Conservation (phyloP, 2,797 vertebrate species). For the Notoglanidium macrostoma region DNA sequence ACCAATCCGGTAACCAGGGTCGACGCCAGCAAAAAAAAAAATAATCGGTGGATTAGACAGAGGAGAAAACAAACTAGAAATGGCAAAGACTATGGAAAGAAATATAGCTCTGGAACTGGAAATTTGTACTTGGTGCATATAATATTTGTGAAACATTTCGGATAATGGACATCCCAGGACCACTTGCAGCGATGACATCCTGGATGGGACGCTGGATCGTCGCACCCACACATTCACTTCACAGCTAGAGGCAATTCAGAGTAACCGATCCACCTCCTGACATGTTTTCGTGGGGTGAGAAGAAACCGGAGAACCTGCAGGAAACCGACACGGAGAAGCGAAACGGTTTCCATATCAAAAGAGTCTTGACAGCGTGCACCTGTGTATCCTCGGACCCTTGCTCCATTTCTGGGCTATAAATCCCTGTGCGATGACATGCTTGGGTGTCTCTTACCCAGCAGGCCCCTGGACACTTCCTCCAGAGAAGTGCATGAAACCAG, state of each 20-base stretch:
- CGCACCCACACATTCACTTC: not conserved
- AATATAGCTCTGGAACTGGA: not conserved
- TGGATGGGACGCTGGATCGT: not conserved
- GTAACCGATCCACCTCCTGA: not conserved
- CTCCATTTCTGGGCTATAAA: slow-evolving; percentile 26
- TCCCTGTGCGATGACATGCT: slow-evolving; percentile 1
- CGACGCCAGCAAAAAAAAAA: too few relatives aligned
- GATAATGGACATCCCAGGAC: not conserved
- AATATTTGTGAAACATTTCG: not conserved
- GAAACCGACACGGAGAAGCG: not conserved
- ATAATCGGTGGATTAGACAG: too few relatives aligned
- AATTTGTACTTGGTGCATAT: not conserved
- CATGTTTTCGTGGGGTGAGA: not conserved
- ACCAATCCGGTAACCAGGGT: not conserved
- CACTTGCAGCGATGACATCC: not conserved
- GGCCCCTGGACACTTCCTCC: slow-evolving; percentile 31
- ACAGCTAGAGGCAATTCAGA: not conserved
- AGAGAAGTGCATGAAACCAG: slow-evolving; percentile 35
- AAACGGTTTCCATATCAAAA: not conserved
- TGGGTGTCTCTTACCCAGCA: slow-evolving; percentile 33
- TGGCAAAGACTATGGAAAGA: not conserved
- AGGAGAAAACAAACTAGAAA: not conserved
- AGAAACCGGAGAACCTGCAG: not conserved
- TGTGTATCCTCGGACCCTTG: slow-evolving; percentile 23
- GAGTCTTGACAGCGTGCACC: not conserved